Conservation (phyloP, 2,797 vertebrate species). For the Rhabdomys pumilio region DNA sequence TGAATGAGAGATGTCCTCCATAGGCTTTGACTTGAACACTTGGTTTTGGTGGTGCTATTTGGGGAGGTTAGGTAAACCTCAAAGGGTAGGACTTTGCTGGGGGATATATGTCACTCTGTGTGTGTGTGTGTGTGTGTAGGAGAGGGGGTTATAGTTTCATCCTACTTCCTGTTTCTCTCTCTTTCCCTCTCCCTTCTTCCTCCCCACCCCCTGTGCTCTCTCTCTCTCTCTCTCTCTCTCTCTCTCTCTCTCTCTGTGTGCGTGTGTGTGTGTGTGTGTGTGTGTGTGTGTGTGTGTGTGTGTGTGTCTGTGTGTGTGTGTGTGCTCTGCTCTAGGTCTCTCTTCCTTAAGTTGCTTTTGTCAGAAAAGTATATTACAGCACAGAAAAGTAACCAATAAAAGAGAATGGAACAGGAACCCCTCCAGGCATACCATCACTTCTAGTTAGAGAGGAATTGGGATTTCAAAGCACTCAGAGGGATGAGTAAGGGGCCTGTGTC, state of each 20-base stretch:
- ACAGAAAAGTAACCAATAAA: background rate
- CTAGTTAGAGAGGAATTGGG: background rate
- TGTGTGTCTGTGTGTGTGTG: no score
- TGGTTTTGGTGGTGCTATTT: background rate
- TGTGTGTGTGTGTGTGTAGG: background rate
- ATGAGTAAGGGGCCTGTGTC: fast-evolving
- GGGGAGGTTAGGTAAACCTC: background rate
- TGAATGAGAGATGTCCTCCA: no score
- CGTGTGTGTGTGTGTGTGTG: no score
- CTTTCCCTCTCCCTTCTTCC: no score
- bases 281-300: no score
- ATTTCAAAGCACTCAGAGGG: background rate
- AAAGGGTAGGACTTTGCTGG: background rate
- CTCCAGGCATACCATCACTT: no score
- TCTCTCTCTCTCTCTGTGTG: no score
- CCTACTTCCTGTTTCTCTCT: background rate
- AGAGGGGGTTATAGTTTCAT: no score
- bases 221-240: no score
- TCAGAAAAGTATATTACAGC: background rate
- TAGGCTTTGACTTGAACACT: background rate
- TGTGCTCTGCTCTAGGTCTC: background rate
- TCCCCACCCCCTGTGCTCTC: no score
- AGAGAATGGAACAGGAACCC: background rate
- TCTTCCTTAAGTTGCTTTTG: background rate
- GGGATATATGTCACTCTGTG: background rate